Conservation (phyloP, 2,113 vertebrate genomes). For the Anhinga anhinga region DNA sequence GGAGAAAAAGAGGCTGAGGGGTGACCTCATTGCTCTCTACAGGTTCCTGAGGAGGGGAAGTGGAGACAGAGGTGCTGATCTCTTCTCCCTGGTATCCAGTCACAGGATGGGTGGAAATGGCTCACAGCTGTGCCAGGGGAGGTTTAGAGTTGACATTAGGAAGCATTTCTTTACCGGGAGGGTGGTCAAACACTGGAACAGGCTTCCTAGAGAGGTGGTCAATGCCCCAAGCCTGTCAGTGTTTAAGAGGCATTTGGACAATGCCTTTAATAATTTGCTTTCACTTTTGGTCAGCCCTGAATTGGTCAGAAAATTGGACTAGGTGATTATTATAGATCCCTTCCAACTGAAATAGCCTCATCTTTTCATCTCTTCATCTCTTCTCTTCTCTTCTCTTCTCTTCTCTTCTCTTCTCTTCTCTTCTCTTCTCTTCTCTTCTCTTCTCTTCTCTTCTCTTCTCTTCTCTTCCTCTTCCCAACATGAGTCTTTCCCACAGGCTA, state of each 20-base stretch:
- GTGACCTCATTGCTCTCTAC: too few species aligned
- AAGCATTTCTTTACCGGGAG: neutral
- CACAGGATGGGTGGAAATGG: too few species aligned
- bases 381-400: too few species aligned
- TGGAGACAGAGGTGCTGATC: neutral
- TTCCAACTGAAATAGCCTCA: too few species aligned
- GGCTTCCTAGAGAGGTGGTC: neutral
- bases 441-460: too few species aligned
- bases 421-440: too few species aligned
- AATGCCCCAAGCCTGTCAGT: neutral
- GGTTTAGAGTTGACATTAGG: neutral
- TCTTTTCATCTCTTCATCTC: too few species aligned
- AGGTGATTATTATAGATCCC: neutral
- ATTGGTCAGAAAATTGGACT: neutral
- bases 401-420: neutral
- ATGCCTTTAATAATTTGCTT: neutral
- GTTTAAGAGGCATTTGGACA: neutral
- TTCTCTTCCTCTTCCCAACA: neutral
- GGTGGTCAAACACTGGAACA: neutral
- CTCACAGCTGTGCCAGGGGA: too few species aligned
- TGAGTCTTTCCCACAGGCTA: neutral
- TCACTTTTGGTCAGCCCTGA: too few species aligned
- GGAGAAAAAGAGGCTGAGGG: neutral
- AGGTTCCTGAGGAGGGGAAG: neutral
- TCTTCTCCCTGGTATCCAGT: neutral